phyloP scores from a whole-genome alignment of 2,888 invertebrate species.

The Bhutanitis thaidina region DNA sequence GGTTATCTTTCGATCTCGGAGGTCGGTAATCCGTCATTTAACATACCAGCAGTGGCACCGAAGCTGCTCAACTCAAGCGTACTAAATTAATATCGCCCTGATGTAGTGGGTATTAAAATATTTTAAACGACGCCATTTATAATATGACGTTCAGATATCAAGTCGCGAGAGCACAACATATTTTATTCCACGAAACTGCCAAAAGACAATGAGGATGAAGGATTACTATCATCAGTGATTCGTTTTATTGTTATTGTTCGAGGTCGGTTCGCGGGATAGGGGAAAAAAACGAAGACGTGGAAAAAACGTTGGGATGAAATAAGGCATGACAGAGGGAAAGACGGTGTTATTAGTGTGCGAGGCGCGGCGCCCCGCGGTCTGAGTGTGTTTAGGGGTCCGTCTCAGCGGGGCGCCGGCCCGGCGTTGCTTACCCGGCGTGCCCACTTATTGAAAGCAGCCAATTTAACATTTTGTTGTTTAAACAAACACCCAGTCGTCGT shows the following conservation, averaged over 20 bases:
- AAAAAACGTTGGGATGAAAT: slow-evolving; percentile 72
- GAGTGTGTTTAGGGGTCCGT: slow-evolving; percentile 68
- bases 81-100: slow-evolving; percentile 77
- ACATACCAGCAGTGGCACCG: slow-evolving; percentile 73
- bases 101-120: slow-evolving; percentile 78
- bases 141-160: slow-evolving; percentile 75
- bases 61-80: slow-evolving; percentile 71
- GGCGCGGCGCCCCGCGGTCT: slow-evolving; percentile 68
- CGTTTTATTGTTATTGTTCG: slow-evolving; percentile 74
- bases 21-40: slow-evolving; percentile 77
- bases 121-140: slow-evolving; percentile 79
- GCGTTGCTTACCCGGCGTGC: slow-evolving; percentile 35
- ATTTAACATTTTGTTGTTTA: slow-evolving; percentile 71
- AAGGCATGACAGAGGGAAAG: slow-evolving; percentile 73
- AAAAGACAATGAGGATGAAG: slow-evolving; percentile 79
- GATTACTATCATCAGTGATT: slow-evolving; percentile 75
- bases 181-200: slow-evolving; percentile 78
- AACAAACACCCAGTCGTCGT: slow-evolving; percentile 53
- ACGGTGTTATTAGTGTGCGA: slow-evolving; percentile 70
- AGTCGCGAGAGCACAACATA: slow-evolving; percentile 71
- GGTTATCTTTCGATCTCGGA: slow-evolving; percentile 69
- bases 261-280: slow-evolving; percentile 44
- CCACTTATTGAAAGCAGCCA: slow-evolving; percentile 70
- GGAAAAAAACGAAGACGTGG: slow-evolving; percentile 55
- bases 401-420: slow-evolving; percentile 62